phyloP scores from a whole-genome alignment of 1,140 invertebrate genomes.

The Melanaphis sacchari region DNA sequence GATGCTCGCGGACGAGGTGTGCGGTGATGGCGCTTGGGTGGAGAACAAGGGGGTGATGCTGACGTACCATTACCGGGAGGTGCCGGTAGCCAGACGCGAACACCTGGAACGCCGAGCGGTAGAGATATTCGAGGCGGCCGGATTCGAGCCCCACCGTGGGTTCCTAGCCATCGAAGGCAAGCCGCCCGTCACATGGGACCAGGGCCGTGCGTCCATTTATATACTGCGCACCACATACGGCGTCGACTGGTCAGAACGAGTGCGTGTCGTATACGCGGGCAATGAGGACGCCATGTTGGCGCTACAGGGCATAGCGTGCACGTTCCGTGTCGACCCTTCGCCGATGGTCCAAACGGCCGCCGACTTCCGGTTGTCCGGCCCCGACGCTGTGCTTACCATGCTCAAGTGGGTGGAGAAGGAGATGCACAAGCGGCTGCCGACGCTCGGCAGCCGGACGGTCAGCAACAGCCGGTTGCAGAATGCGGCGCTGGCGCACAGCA shows the following conservation, averaged over 20 bases:
- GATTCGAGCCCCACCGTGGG: slow-evolving; percentile 78
- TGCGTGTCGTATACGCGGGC: slow-evolving; percentile 88
- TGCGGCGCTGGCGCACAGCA: slow-evolving; percentile 57
- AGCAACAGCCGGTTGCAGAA: slow-evolving; percentile 55
- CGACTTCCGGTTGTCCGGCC: slow-evolving; percentile 82
- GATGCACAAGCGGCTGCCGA: slow-evolving; percentile 76
- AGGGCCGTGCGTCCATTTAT: slow-evolving; percentile 88
- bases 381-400: slow-evolving; percentile 87
- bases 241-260: slow-evolving; percentile 88
- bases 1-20: slow-evolving; percentile 82
- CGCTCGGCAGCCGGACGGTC: slow-evolving; percentile 61
- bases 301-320: slow-evolving; percentile 87
- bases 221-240: slow-evolving; percentile 88
- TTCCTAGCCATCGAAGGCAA: slow-evolving; percentile 89
- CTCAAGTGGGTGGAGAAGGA: slow-evolving; percentile 88
- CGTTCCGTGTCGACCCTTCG: slow-evolving; percentile 85
- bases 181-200: slow-evolving; percentile 89
- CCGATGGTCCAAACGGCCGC: slow-evolving; percentile 85
- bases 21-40: slow-evolving; percentile 87
- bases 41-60: slow-evolving; percentile 88
- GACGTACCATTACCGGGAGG: slow-evolving; percentile 89
- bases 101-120: slow-evolving; percentile 74
- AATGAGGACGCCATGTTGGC: slow-evolving; percentile 92
- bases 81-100: slow-evolving; percentile 72
- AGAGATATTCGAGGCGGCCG: slow-evolving; percentile 76